Evolutionary conservation across 1,140 invertebrate genomes (phyloP).

Genomic region (Bemisia tabaci): DNA sequence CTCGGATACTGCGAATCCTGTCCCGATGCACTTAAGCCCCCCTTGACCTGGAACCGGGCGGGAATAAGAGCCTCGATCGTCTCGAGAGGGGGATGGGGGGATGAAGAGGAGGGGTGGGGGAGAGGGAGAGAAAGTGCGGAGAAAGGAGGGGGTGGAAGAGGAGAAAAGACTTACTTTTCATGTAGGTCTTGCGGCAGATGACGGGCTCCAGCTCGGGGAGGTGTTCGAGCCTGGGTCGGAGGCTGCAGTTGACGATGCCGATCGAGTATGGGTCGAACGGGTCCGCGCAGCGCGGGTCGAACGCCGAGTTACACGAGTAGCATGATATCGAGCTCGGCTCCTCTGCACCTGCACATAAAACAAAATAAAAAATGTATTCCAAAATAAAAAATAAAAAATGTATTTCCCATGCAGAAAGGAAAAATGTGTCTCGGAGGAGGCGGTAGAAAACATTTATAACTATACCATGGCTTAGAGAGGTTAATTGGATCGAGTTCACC

Average conservation of each 20-base stretch:
- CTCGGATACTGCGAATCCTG: too few species aligned
- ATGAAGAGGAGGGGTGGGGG: too few species aligned
- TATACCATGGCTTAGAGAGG: too few species aligned
- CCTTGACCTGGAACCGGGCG: too few species aligned
- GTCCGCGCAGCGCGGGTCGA: conserved; percentile 69
- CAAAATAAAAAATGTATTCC: conserved; percentile 13
- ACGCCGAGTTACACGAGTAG: conserved; percentile 74
- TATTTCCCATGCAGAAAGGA: conserved; percentile 5
- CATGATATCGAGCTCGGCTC: conserved; percentile 48
- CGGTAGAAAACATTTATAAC: conserved; percentile 2
- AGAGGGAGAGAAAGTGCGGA: too few species aligned
- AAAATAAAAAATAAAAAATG: conserved; percentile 6
- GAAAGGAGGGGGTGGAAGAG: too few species aligned
- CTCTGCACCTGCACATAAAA: conserved; percentile 32
- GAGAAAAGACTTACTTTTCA: too few species aligned
- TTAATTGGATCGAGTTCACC: too few species aligned
- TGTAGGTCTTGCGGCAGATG: conserved; percentile 65
- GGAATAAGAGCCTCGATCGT: too few species aligned
- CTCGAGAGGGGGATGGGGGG: too few species aligned
- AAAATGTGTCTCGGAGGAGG: conserved; percentile 4
- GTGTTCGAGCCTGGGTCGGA: conserved; percentile 53
- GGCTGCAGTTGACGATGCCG: conserved; percentile 66
- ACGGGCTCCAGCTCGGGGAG: conserved; percentile 42
- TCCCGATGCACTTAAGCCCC: too few species aligned
- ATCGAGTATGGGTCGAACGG: conserved; percentile 68